Conservation (phyloP, 1,140 invertebrate species). For the Paralvinella palmiformis region DNA sequence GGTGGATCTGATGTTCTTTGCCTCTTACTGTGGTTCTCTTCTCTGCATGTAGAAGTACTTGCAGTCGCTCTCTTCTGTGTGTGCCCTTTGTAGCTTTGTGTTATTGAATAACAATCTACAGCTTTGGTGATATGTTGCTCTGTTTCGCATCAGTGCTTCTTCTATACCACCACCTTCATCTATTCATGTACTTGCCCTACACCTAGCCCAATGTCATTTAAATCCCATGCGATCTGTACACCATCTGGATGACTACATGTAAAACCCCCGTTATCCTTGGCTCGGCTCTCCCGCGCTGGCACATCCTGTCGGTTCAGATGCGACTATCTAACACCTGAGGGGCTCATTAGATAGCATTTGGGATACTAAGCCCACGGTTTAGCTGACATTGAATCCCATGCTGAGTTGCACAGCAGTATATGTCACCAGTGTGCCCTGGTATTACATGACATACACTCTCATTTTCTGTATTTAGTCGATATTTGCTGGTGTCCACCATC, state of each 20-base stretch:
- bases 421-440: neutral
- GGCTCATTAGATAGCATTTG: conserved; percentile 19
- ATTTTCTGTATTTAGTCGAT: neutral
- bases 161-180: conserved; percentile 17
- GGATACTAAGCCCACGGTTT: conserved; percentile 19
- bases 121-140: no score
- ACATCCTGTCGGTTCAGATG: conserved; percentile 21
- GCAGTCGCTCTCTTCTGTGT: conserved; percentile 11
- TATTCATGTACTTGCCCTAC: conserved; percentile 17
- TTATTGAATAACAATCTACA: no score
- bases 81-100: no score
- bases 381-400: neutral
- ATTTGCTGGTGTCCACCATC: neutral
- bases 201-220: conserved; percentile 18
- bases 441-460: no score
- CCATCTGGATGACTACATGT: conserved; percentile 21
- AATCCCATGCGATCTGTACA: conserved; percentile 14
- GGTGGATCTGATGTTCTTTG: conserved; percentile 24
- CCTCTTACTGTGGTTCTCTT: conserved; percentile 31
- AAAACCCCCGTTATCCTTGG: conserved; percentile 24
- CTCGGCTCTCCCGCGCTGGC: conserved; percentile 22
- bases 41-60: conserved; percentile 16
- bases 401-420: neutral
- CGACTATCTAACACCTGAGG: conserved; percentile 10
- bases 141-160: no score